Percentiles rank a stretch among this genome's conserved stretches.
These are phyloP conservation scores for Rhagium mordax DNA, from an alignment of 2,888 invertebrate species.

Conservation along the genomic window DNA sequence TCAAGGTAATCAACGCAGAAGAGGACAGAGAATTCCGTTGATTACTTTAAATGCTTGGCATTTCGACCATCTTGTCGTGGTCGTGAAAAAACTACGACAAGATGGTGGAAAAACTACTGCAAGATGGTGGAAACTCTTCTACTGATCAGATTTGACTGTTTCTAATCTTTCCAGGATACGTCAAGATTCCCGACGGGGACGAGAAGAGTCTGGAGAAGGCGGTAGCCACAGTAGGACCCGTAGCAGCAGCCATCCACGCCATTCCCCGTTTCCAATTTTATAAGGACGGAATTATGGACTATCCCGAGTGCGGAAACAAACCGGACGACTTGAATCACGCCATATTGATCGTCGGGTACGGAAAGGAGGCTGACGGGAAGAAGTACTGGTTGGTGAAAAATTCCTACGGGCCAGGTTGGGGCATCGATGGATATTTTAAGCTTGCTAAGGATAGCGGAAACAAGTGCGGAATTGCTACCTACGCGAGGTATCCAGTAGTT, in stretches of 20 bases:
- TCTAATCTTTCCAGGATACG: neutral
- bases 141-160: too few species aligned
- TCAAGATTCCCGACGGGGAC: neutral
- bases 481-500: conserved; percentile 8
- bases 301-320: neutral
- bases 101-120: too few species aligned
- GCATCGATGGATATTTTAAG: conserved; percentile 15
- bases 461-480: conserved; percentile 25
- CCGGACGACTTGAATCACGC: conserved; percentile 20
- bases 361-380: conserved; percentile 22
- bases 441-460: conserved; percentile 6
- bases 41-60: too few species aligned
- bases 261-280: conserved; percentile 11
- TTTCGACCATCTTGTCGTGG: too few species aligned
- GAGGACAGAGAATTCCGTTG: too few species aligned
- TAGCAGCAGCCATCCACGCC: conserved; percentile 16
- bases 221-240: conserved; percentile 7
- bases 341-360: conserved; percentile 26
- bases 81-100: too few species aligned
- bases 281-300: neutral
- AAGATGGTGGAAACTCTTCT: too few species aligned
- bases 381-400: conserved; percentile 24
- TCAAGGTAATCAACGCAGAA: too few species aligned
- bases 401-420: conserved; percentile 18
- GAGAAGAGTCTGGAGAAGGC: neutral